Evolutionary conservation across 35 echinoderm and acorn worm genomes (phyloP).

Genomic region (Heliocidaris erythrogramma): DNA sequence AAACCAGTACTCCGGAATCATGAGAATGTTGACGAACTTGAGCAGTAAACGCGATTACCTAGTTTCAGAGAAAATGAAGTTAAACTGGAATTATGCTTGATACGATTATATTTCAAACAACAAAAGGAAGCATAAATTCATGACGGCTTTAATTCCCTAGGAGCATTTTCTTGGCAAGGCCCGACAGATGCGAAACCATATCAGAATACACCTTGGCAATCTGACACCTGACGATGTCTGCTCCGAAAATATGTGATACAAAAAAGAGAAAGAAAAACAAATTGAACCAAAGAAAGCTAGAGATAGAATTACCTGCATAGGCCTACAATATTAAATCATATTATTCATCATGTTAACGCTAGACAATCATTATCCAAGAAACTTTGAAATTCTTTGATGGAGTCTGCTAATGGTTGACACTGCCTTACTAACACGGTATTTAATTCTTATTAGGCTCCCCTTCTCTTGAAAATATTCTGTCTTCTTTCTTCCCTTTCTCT

Average conservation of each 20-base stretch:
- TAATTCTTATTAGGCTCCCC: neutral
- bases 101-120: neutral
- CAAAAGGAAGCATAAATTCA: neutral
- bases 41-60: neutral
- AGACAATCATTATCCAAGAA: neutral
- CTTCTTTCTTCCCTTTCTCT: neutral
- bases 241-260: no score
- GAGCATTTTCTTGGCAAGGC: neutral
- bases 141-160: neutral
- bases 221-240: neutral
- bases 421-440: no score
- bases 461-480: neutral
- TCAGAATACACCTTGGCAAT: neutral
- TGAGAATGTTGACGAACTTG: neutral
- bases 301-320: no score
- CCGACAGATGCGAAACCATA: neutral
- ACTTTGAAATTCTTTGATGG: neutral
- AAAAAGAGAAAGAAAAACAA: no score
- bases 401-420: no score
- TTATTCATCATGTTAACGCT: no score
- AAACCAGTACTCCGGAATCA: no score
- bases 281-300: no score
- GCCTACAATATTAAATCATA: no score
- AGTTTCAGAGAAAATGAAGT: neutral
- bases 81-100: neutral